Conservation (phyloP, 2,113 vertebrate species). For the Cacatua alba region DNA sequence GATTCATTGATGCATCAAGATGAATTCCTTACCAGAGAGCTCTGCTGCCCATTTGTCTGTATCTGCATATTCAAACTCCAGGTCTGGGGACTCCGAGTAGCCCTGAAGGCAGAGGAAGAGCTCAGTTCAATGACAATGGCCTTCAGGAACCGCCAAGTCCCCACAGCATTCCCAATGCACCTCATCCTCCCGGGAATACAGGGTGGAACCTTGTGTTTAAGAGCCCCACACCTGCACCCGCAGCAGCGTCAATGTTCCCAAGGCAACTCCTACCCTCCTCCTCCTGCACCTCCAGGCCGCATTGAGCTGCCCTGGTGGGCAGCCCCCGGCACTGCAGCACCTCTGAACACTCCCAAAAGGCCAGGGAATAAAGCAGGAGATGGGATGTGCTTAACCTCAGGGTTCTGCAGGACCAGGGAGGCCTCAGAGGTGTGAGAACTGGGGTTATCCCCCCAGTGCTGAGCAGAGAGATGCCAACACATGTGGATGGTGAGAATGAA, state of each 20-base stretch:
- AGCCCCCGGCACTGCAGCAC: background rate
- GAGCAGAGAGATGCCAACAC: rapidly evolving
- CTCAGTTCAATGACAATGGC: background rate
- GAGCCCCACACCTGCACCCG: background rate
- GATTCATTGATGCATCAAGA: background rate
- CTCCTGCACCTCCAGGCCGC: background rate
- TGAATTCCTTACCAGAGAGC: conserved; percentile 84
- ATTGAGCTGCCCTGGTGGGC: background rate
- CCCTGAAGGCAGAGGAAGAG: conserved; percentile 74
- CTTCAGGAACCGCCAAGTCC: background rate
- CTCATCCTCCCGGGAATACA: background rate
- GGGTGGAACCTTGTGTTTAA: background rate
- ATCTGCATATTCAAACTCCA: conserved; percentile 96
- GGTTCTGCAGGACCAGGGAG: background rate
- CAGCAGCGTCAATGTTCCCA: background rate
- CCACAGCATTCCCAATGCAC: background rate
- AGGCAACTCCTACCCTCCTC: background rate
- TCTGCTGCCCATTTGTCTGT: conserved; percentile 94
- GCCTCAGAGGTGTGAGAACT: background rate
- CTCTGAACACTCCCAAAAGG: background rate
- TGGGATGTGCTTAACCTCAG: rapidly evolving
- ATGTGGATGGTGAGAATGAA: rapidly evolving
- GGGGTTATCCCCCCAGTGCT: rapidly evolving
- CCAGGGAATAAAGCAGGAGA: background rate
- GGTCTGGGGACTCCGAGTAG: conserved; percentile 90